Evolutionary conservation across 30 jellyfish, hydroid and myxozoan genomes (phyloP).

Genomic region (Mastigias papua): DNA sequence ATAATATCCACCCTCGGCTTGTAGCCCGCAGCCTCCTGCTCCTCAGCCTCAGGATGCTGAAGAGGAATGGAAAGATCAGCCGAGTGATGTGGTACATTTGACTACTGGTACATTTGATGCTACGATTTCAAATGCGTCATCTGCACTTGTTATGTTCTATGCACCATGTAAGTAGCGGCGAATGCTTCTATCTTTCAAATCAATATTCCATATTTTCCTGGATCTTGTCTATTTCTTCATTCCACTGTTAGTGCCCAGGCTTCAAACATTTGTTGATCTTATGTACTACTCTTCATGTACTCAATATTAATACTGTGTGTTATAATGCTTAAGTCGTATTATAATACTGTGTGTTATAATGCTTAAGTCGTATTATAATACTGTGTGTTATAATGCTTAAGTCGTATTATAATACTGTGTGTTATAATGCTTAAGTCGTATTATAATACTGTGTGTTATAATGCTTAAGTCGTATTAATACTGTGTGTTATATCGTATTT

Average conservation of each 20-base stretch:
- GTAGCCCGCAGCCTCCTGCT: slow-evolving; percentile 81
- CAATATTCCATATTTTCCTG: neutral
- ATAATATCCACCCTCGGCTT: neutral
- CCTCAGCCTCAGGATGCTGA: slow-evolving; percentile 75
- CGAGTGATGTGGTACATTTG: slow-evolving; percentile 90
- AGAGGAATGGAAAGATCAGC: slow-evolving; percentile 83
- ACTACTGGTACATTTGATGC: slow-evolving; percentile 87
- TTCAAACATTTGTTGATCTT: too few species aligned
- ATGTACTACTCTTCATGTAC: too few species aligned
- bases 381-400: too few species aligned
- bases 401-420: too few species aligned
- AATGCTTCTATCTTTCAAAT: neutral
- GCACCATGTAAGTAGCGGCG: slow-evolving; percentile 89
- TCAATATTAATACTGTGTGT: too few species aligned
- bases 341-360: too few species aligned
- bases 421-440: too few species aligned
- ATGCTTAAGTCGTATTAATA: too few species aligned
- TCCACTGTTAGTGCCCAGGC: neutral
- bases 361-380: too few species aligned
- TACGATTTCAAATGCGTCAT: slow-evolving; percentile 49
- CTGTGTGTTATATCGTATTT: too few species aligned
- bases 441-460: too few species aligned
- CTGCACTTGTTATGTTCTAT: slow-evolving; percentile 92
- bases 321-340: too few species aligned
- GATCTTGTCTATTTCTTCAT: neutral